Conservation (phyloP, 2,888 invertebrate species). For the Drosophila subsilvestris region DNA sequence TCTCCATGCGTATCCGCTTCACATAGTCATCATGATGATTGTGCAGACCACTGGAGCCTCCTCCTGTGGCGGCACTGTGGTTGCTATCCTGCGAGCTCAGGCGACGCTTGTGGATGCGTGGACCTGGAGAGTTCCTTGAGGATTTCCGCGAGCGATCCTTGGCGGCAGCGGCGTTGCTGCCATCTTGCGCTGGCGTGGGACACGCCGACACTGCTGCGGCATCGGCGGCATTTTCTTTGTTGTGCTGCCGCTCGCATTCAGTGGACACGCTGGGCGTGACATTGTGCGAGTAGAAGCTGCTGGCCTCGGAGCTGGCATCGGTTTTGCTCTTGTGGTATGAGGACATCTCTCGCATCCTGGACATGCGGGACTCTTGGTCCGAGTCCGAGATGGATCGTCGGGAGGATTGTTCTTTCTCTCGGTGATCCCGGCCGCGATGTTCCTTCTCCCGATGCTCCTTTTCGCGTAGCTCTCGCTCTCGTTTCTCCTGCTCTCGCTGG, state of each 20-base stretch:
- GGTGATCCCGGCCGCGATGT: constrained; percentile 74
- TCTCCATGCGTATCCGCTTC: constrained; percentile 82
- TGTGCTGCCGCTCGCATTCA: constrained; percentile 67
- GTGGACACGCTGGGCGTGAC: constrained; percentile 31
- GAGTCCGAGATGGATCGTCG: constrained; percentile 72
- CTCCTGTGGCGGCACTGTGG: constrained; percentile 50
- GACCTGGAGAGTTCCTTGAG: constrained; percentile 80
- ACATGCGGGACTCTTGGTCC: constrained; percentile 67
- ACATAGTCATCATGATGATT: constrained; percentile 76
- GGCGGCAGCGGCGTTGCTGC: constrained; percentile 1
- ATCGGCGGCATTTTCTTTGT: constrained; percentile 76
- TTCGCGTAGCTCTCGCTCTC: constrained; percentile 43
- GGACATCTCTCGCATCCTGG: constrained; percentile 73
- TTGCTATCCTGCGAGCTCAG: constrained; percentile 91
- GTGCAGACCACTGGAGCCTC: constrained; percentile 22
- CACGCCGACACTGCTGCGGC: constrained; percentile 10
- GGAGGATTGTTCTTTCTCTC: constrained; percentile 73
- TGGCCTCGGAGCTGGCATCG: constrained; percentile 63
- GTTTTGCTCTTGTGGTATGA: constrained; percentile 67
- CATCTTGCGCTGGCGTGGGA: constrained; percentile 7
- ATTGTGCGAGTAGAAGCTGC: constrained; percentile 62
- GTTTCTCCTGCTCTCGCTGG: constrained; percentile 39
- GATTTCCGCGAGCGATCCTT: constrained; percentile 80
- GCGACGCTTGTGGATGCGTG: constrained; percentile 87
- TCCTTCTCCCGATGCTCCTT: constrained; percentile 53